Base-by-base conservation (phyloP, 1,140 invertebrate species). In the Apis florea region DNA sequence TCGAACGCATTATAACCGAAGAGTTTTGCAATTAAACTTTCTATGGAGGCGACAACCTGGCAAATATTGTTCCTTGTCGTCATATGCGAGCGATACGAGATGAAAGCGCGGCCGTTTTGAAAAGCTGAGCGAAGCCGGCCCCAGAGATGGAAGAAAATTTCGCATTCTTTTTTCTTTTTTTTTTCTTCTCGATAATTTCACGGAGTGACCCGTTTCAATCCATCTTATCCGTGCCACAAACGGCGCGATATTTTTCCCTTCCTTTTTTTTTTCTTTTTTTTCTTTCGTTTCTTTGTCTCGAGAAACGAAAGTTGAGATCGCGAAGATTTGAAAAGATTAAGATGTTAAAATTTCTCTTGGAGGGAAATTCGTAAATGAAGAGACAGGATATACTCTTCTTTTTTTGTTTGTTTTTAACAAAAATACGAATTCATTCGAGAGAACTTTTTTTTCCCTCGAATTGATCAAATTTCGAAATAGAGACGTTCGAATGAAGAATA, bases 1-100 rank as follows among this genome's bases (percentile, higher is more conserved):
- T 61, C 70, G 13, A 59, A 51, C 56, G 76, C 19, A 70, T 70
- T 70, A 61, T 31, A 51, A 0, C 5, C 21, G 70, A 19, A 15
- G 61, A 53, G 15, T 19, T 58, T 58, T 8, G 61, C 17, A 58
- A 74, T 74, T 80, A 80, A 80, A 80, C 53, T 80, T 49, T 80
- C 53, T 66, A 31, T 17, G 1, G 40, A 11, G n/a, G 1, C 40
- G 17, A n/a, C 19, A 24, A 49, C 31, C 13, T 56, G 21, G 4
- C 51, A 49, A 79, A 73, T 70, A 73, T 79, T 79, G 59, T 73
- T 63, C 31, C 31, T 56, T 26, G n/a, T 49, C 69, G 31, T 17
- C n/a, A 19, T n/a, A n/a, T 19, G 26, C 19, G 10, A 67, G 63
- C 12, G 9, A 54, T 51, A 69, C 58, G 40, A 59, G 19, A 53